Evolutionary conservation across 2,888 invertebrate genomes (phyloP).

Genomic region (Autographa pulchrina): DNA sequence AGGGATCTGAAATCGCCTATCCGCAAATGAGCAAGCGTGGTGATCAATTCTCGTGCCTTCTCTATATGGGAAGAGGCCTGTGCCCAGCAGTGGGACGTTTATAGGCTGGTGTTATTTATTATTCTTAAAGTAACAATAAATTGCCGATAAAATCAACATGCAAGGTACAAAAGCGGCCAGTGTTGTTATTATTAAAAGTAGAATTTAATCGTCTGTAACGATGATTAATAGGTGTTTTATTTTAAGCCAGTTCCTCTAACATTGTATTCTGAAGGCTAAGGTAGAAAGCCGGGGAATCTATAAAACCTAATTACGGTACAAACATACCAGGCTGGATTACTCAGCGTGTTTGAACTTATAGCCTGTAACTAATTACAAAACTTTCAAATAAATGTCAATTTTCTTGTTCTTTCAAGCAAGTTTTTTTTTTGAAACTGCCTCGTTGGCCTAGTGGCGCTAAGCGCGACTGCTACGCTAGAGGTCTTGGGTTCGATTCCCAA

Average conservation of each 20-base stretch:
- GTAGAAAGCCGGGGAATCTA: slow-evolving; percentile 14
- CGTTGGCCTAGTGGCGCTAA: no score
- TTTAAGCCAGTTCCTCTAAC: slow-evolving; percentile 16
- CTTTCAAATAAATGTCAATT: not conserved
- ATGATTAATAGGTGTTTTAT: slow-evolving; percentile 32
- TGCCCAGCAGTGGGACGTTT: no score
- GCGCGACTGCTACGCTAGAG: no score
- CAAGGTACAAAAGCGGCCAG: not conserved
- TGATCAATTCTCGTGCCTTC: no score
- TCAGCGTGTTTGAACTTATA: not conserved
- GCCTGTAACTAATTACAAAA: not conserved
- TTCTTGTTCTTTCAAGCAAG: no score
- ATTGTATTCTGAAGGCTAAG: slow-evolving; percentile 24
- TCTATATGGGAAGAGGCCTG: no score
- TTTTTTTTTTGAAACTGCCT: no score
- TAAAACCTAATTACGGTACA: slow-evolving; percentile 41
- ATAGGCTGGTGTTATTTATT: no score
- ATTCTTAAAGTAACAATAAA: no score
- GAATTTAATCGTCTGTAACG: slow-evolving; percentile 8
- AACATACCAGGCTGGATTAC: slow-evolving; percentile 10
- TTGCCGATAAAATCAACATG: not conserved
- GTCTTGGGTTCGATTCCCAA: no score
- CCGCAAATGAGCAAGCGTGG: no score
- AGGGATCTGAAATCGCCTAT: no score
- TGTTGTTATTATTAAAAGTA: slow-evolving; percentile 3